A percentile compares a stretch with the other conserved stretches of the same genome.
phyloP scores from a whole-genome alignment of 1,140 invertebrate genomes.

The Scaptomyza hsui region DNA sequence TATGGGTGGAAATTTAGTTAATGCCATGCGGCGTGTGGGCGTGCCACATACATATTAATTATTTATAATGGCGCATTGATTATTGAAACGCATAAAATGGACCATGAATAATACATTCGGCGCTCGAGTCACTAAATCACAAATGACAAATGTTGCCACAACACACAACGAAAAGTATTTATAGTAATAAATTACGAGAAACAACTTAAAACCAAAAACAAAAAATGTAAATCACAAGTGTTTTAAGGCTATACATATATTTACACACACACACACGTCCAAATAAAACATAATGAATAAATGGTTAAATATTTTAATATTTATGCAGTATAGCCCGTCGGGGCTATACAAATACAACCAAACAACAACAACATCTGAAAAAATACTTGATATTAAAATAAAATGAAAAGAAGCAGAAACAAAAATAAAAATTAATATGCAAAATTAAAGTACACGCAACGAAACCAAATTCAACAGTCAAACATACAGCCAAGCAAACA shows the following conservation, averaged over 20 bases:
- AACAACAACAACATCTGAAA: conserved; percentile 49
- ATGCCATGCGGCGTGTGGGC: conserved; percentile 10
- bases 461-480: conserved; percentile 27
- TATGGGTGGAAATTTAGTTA: conserved; percentile 15
- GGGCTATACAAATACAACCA: conserved; percentile 21
- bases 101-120: conserved; percentile 38
- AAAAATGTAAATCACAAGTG: conserved; percentile 17
- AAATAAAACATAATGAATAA: conserved; percentile 27
- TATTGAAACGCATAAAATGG: conserved; percentile 37
- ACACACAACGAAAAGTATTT: conserved; percentile 17
- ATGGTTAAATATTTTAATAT: conserved; percentile 52
- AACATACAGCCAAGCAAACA: conserved; percentile 12
- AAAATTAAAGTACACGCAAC: conserved; percentile 26
- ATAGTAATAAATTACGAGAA: conserved; percentile 35
- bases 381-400: conserved; percentile 11
- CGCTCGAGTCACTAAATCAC: conserved; percentile 32
- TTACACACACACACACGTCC: not conserved
- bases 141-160: conserved; percentile 30
- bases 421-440: conserved; percentile 47
- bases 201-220: conserved; percentile 12
- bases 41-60: conserved; percentile 37
- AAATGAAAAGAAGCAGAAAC: conserved; percentile 10
- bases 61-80: conserved; percentile 44
- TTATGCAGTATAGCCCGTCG: conserved; percentile 23
- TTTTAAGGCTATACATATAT: not conserved